Evolutionary conservation across 2,113 vertebrate genomes (phyloP).

Genomic region (Calyptommatus sinebrachiatus): DNA sequence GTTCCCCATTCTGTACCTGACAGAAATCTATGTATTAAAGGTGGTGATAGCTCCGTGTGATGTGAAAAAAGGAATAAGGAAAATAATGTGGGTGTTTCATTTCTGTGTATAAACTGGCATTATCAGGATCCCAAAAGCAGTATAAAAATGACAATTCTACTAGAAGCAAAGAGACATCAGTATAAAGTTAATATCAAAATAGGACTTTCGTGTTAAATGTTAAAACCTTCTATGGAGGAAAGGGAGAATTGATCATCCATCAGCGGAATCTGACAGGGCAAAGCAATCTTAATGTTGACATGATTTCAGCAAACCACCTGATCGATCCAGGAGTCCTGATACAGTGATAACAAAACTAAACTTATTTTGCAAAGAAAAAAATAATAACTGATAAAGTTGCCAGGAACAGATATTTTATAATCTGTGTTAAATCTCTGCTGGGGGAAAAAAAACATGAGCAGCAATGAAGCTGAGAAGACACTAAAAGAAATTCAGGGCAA

Average conservation of each 20-base stretch:
- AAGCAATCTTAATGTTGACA: constrained; percentile 40
- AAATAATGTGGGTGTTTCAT: not conserved
- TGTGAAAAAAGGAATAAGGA: not conserved
- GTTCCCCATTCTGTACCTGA: not conserved
- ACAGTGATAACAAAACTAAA: constrained; percentile 56
- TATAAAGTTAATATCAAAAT: constrained; percentile 1
- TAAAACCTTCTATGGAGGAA: not conserved
- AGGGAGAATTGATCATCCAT: constrained; percentile 5
- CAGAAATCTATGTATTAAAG: not conserved
- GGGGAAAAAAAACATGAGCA: constrained; percentile 76
- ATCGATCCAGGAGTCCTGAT: constrained; percentile 58
- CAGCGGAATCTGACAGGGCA: not conserved
- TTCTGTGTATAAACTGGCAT: not conserved
- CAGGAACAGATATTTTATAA: constrained; percentile 84
- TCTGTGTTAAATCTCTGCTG: constrained; percentile 83
- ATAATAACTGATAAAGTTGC: constrained; percentile 75
- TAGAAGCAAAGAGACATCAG: not conserved
- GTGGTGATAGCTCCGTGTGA: not conserved
- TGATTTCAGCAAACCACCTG: constrained; percentile 47
- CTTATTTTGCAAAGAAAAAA: constrained; percentile 57
- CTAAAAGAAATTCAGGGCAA: constrained; percentile 84
- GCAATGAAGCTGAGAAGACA: constrained; percentile 83
- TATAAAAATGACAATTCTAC: not conserved
- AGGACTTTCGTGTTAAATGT: not conserved
- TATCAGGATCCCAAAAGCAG: not conserved